These are phyloP conservation scores for Callimorpha dominula DNA, from an alignment of 2,888 invertebrate species.

Conservation along the genomic window DNA sequence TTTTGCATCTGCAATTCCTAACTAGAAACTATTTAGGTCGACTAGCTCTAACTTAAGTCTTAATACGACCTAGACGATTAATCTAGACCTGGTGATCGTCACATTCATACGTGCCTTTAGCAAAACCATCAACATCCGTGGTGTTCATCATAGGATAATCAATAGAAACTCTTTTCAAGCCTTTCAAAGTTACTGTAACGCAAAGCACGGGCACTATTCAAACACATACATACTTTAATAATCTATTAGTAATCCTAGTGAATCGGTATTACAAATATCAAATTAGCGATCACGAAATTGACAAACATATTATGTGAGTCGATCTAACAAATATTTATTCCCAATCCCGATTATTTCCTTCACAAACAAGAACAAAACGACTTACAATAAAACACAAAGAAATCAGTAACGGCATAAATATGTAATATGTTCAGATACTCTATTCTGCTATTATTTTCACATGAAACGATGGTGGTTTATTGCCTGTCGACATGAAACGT, in stretches of 20 bases:
- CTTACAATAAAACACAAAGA: slow-evolving; percentile 41
- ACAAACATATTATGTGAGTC: neutral
- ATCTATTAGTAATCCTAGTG: too few species aligned
- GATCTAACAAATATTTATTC: neutral
- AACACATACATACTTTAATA: neutral
- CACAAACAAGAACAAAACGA: slow-evolving; percentile 21
- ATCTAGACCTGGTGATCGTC: neutral
- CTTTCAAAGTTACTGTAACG: neutral
- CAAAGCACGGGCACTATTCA: neutral
- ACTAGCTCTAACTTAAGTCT: neutral
- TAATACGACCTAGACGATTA: too few species aligned
- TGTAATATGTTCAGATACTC: slow-evolving; percentile 35
- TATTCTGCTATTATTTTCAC: slow-evolving; percentile 60
- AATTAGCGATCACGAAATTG: neutral
- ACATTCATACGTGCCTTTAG: too few species aligned
- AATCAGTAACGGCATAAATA: slow-evolving; percentile 45
- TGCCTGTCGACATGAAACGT: slow-evolving; percentile 50
- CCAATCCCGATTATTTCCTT: slow-evolving; percentile 1
- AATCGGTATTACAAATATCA: neutral
- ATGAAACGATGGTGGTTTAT: slow-evolving; percentile 60
- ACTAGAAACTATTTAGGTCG: neutral
- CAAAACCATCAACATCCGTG: too few species aligned
- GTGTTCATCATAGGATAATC: neutral
- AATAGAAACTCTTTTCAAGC: neutral
- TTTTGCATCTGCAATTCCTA: neutral